These are phyloP conservation scores for Synanthedon vespiformis DNA, from an alignment of 2,888 invertebrate species.

Conservation along the genomic window DNA sequence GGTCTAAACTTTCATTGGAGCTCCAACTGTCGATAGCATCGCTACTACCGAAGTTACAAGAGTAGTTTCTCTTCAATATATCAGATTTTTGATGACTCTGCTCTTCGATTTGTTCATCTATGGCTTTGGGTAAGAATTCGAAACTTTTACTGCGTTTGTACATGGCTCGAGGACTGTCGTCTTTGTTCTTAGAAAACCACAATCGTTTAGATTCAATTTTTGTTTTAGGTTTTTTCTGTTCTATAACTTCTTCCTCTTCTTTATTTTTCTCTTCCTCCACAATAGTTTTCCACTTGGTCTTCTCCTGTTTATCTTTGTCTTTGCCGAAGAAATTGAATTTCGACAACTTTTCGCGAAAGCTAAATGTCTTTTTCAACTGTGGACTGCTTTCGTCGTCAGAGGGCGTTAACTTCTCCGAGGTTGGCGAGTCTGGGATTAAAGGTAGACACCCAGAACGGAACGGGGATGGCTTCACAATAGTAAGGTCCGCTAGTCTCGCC, in stretches of 20 bases:
- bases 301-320: conserved; percentile 35
- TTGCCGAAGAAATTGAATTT: conserved; percentile 46
- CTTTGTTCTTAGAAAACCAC: conserved; percentile 55
- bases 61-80: conserved; percentile 28
- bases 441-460: conserved; percentile 50
- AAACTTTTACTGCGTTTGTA: conserved; percentile 60
- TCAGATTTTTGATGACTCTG: conserved; percentile 11
- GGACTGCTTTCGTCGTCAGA: conserved; percentile 38
- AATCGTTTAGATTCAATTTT: conserved; percentile 30
- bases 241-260: background rate
- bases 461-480: conserved; percentile 54
- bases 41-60: conserved; percentile 40
- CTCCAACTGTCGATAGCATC: conserved; percentile 48
- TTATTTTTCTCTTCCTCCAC: conserved; percentile 26
- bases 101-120: conserved; percentile 25
- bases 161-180: conserved; percentile 32
- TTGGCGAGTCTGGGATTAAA: conserved; percentile 36
- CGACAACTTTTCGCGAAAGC: conserved; percentile 54
- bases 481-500: conserved; percentile 37
- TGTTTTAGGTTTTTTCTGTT: background rate
- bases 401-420: conserved; percentile 24
- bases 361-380: conserved; percentile 53
- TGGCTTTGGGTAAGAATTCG: conserved; percentile 51
- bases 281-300: conserved; percentile 35
- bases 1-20: conserved; percentile 50